Base-by-base conservation (phyloP, 2,888 invertebrate species). In the Trachelus iudaicus region DNA sequence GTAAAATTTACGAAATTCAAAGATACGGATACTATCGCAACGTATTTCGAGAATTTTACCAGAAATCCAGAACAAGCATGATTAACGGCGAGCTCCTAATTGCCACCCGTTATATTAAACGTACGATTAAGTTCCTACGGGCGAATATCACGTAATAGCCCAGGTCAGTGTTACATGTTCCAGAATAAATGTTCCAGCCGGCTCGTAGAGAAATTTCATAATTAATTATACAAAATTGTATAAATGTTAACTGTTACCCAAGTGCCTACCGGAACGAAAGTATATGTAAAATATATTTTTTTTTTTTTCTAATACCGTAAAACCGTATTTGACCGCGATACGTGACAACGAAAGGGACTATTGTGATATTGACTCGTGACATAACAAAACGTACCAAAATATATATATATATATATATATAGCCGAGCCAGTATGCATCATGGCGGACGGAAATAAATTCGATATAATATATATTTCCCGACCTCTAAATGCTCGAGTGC, bases 381-480 rank as follows among this genome's bases (percentile, higher is more conserved):
- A 9, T 56, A 56, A 56, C 23, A 56, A 56, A 56, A 71, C 71
- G 1, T 71, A 71, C 30, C 3, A 71, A 71, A 9, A 34, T 34
- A 34, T 13, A 13, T 30, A 30, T 12, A 23, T 69, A 34, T 34
- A 34, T 13, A 13, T 30, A 30, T 12, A 23, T 69, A 33, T 11
- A 33, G 12, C 71, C 23, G 12, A n/a, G 12, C 33, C 4, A 71
- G 9, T 15, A 23, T 56, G 23, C 56, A 23, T 2, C 31, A 71
- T 31, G 31, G 71, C 31, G 71, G 71, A 71, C 12, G 12, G 71
- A 34, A 30, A 71, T 71, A 71, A 71, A 71, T 71, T 71, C 71
- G 31, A 31, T 71, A 31, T 71, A 71, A 71, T 71, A 71, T 71
- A 71, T 71, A 71, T 71, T 71, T 71, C 56, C 56, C 15, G 56